These are phyloP conservation scores for Eupithecia vulgata DNA, from an alignment of 2,888 invertebrate species.

Conservation along the genomic window DNA sequence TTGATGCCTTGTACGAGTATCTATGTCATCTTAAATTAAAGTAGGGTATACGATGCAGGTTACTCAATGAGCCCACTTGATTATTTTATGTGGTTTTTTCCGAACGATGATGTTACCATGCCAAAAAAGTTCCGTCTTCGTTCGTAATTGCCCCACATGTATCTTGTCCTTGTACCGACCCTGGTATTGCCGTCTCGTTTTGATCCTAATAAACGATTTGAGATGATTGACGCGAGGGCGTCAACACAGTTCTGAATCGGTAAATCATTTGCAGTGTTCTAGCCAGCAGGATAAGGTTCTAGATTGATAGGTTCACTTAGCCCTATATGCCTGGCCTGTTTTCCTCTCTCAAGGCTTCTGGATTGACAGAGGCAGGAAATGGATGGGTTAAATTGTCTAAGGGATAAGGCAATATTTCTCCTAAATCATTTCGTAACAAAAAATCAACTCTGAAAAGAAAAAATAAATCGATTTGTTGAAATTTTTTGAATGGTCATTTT, in stretches of 20 bases:
- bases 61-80: background rate
- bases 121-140: background rate
- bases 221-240: slow-evolving; percentile 72
- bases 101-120: background rate
- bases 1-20: background rate
- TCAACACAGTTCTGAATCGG: slow-evolving; percentile 47
- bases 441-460: background rate
- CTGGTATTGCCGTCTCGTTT: slow-evolving; percentile 52
- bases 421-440: background rate
- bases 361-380: too few relatives aligned
- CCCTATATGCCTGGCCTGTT: slow-evolving; percentile 22
- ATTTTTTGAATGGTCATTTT: too few relatives aligned
- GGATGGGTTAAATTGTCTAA: too few relatives aligned
- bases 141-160: background rate
- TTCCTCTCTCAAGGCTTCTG: slow-evolving; percentile 1
- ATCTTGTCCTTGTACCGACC: slow-evolving; percentile 24
- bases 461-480: background rate
- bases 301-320: slow-evolving; percentile 24
- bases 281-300: slow-evolving; percentile 19
- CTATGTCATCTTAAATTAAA: too few relatives aligned
- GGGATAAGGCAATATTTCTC: too few relatives aligned
- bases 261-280: slow-evolving; percentile 48
- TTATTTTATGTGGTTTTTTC: background rate
- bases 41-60: too few relatives aligned
- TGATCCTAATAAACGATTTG: slow-evolving; percentile 77